A percentile compares a stretch with the other conserved stretches of the same genome.
phyloP scores from a whole-genome alignment of 2,797 vertebrate genomes.

The Pagetopsis macropterus region DNA sequence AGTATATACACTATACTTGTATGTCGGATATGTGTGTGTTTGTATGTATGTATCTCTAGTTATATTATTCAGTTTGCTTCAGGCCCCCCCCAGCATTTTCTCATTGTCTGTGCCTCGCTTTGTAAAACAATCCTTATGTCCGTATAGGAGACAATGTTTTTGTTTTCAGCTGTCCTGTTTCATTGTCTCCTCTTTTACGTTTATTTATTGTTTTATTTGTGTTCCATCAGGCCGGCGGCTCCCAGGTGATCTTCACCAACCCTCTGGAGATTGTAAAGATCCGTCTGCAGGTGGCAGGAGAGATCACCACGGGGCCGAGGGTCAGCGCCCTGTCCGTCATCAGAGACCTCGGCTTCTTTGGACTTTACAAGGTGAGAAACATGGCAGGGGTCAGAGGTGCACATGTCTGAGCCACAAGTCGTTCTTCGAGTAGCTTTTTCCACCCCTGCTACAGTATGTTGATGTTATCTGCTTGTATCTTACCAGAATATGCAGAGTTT shows the following conservation, averaged over 20 bases:
- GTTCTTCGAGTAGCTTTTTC: neutral
- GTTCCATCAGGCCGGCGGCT: conserved; percentile 86
- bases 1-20: too few species aligned
- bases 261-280: conserved; percentile 95
- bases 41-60: too few species aligned
- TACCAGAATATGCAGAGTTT: neutral
- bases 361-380: conserved; percentile 88
- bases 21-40: too few species aligned
- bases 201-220: neutral
- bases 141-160: too few species aligned
- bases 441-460: neutral
- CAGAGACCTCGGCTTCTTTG: conserved; percentile 88
- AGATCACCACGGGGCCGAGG: conserved; percentile 90
- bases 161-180: too few species aligned
- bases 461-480: neutral
- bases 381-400: conserved; percentile 7
- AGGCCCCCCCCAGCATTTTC: too few species aligned
- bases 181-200: neutral
- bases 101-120: too few species aligned
- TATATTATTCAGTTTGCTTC: too few species aligned
- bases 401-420: neutral
- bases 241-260: conserved; percentile 93
- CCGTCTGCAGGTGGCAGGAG: conserved; percentile 91
- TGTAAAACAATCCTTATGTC: too few species aligned
- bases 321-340: conserved; percentile 89